phyloP scores from a whole-genome alignment of 2,113 vertebrate genomes.

The Saguinus midas region DNA sequence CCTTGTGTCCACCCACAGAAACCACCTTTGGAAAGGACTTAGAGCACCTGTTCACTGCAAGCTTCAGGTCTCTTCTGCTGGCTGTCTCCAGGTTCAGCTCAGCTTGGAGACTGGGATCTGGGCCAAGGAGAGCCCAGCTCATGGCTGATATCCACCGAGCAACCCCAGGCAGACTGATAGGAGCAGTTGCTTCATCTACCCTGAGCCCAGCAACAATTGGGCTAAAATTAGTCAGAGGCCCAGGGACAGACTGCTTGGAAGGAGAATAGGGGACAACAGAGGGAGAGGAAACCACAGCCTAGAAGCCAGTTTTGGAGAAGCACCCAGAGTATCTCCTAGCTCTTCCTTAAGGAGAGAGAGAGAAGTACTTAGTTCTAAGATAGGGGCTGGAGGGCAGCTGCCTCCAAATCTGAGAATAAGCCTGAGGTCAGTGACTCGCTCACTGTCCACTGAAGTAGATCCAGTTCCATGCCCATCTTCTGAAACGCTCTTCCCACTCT shows the following conservation, averaged over 20 bases:
- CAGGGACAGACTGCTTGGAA: neutral
- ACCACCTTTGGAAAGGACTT: neutral
- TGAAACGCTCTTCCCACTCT: neutral
- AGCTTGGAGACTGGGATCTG: neutral
- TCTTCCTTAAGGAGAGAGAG: neutral
- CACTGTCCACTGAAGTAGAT: neutral
- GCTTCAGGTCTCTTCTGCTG: neutral
- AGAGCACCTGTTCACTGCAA: neutral
- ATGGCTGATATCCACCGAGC: neutral
- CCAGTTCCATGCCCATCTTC: neutral
- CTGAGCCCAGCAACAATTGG: neutral
- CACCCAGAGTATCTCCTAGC: neutral
- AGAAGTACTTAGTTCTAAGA: neutral
- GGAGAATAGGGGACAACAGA: neutral
- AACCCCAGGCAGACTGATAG: neutral
- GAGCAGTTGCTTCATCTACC: neutral
- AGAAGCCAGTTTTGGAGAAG: neutral
- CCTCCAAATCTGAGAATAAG: neutral
- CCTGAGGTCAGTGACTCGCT: neutral
- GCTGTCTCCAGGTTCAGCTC: neutral
- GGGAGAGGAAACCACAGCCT: neutral
- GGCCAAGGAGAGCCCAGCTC: neutral
- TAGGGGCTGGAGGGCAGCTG: neutral
- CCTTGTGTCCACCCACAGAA: neutral
- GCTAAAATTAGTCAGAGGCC: constrained; percentile 31